Evolutionary conservation across 2,888 invertebrate genomes (phyloP).

Genomic region (Nomada fabriciana): DNA sequence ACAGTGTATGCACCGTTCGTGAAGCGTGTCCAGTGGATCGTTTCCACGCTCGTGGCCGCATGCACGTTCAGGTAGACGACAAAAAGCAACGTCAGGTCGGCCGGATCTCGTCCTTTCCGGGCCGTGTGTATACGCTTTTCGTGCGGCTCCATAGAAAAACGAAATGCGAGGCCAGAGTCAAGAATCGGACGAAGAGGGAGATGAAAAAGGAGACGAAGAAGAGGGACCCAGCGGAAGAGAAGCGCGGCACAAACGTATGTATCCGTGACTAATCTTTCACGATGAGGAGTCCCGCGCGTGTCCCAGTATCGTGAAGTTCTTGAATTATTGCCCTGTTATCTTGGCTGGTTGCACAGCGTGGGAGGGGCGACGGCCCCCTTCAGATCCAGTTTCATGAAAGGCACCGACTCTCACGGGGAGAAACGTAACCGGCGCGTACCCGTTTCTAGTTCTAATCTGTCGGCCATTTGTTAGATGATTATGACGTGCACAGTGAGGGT

Average conservation of each 20-base stretch:
- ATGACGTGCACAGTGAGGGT: conserved; percentile 73
- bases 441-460: conserved; percentile 82
- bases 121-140: conserved; percentile 44
- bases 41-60: conserved; percentile 60
- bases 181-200: conserved; percentile 6
- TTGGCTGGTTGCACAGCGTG: conserved; percentile 73
- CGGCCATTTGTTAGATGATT: conserved; percentile 82
- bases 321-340: conserved; percentile 83
- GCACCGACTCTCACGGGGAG: conserved; percentile 59
- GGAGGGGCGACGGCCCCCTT: conserved; percentile 73
- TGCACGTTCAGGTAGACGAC: conserved; percentile 23
- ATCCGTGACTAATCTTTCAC: conserved; percentile 79
- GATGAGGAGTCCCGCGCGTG: conserved; percentile 69
- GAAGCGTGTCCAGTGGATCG: conserved; percentile 63
- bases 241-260: conserved; percentile 64
- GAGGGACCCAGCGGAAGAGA: conserved; percentile 37
- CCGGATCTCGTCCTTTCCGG: conserved; percentile 55
- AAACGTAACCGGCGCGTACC: conserved; percentile 45
- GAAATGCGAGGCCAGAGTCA: conserved; percentile 11
- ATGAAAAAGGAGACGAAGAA: not conserved
- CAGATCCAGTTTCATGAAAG: conserved; percentile 83
- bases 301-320: conserved; percentile 78
- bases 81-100: conserved; percentile 45
- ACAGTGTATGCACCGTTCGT: conserved; percentile 32
- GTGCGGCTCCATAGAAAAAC: conserved; percentile 24